Base-by-base conservation (phyloP, 2,888 invertebrate species). In the Sarcophaga rosellei region DNA sequence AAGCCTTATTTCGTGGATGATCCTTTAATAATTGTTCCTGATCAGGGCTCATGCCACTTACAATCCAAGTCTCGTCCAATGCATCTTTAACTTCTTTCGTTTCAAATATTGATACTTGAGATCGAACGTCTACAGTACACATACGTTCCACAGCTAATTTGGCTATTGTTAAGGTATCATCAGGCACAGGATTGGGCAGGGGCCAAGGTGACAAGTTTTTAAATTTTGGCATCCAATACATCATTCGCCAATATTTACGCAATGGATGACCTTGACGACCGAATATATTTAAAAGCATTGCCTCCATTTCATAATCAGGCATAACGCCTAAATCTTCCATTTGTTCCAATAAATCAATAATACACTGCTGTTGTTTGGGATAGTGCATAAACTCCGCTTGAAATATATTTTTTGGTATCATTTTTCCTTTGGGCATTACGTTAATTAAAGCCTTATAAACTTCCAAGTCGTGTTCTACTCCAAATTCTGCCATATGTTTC, bases 281-380 rank as follows among this genome's bases (percentile, higher is more conserved):
- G 93, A 99, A 99, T 70, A 96, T 95, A 90, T 96, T 97, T 1
- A 96, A 90, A 11, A 99, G 93, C 93, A 98, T 96, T 76, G 95
- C 94, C 91, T 98, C 97, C 94, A 97, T 95, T 93, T 99, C 98
- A 82, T 95, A 94, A 92, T 99, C 99, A 0, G 99, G 99, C 89
- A 98, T 96, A 3, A 99, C 97, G 87, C 97, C 96, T 93, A 97
- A 96, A 88, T 96, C 95, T 94, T 99, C 99, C 99, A 99, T 99
- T 94, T 98, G 96, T 89, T 97, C 96, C 44, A 92, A 89, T 75
- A 99, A 92, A 91, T 97, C 97, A n/a, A 98, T 95, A 61, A 96
- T 96, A 93, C 98, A 98, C 87, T 98, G 96, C 90, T 99, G 99
- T 91, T 99, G 99, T 92, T 97, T 97, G 0, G 99, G 98, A 94